phyloP scores from a whole-genome alignment of 2,797 vertebrate species.

The Tachyglossus aculeatus region DNA sequence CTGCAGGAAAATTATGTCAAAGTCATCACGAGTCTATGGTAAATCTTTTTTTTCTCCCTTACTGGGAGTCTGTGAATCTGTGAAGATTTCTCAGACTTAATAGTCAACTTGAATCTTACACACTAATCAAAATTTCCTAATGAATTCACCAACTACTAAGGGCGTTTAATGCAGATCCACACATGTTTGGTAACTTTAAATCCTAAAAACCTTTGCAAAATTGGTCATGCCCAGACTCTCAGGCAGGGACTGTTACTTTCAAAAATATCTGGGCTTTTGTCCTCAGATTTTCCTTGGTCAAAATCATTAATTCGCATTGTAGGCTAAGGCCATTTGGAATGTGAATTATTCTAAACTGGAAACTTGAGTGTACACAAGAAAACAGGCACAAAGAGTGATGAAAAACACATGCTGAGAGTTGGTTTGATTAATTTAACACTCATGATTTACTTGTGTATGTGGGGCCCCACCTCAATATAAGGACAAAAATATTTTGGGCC shows the following conservation, averaged over 20 bases:
- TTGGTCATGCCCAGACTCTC: background rate
- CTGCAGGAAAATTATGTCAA: too few relatives aligned
- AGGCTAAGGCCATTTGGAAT: constrained; percentile 48
- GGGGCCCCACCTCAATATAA: constrained; percentile 12
- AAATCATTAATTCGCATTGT: constrained; percentile 32
- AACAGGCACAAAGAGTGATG: constrained; percentile 28
- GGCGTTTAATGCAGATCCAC: background rate
- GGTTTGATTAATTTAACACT: constrained; percentile 11
- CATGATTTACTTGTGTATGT: constrained; percentile 5
- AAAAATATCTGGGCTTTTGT: background rate
- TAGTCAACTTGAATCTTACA: constrained; percentile 18
- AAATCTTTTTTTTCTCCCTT: too few relatives aligned
- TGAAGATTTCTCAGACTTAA: constrained; percentile 38
- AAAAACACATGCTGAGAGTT: constrained; percentile 45
- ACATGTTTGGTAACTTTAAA: background rate
- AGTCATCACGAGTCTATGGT: too few relatives aligned
- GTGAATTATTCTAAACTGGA: constrained; percentile 41
- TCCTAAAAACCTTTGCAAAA: constrained; percentile 12
- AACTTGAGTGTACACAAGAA: constrained; percentile 43
- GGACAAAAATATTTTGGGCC: constrained; percentile 9
- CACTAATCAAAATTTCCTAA: constrained; percentile 20
- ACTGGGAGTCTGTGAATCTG: too few relatives aligned
- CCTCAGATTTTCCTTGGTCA: constrained; percentile 17
- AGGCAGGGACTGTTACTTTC: background rate
- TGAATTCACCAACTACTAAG: background rate